Percentiles rank a stretch among this genome's conserved stretches.
These are phyloP conservation scores for Anthrax anthrax DNA, from an alignment of 2,888 invertebrate genomes.

Conservation along the genomic window DNA sequence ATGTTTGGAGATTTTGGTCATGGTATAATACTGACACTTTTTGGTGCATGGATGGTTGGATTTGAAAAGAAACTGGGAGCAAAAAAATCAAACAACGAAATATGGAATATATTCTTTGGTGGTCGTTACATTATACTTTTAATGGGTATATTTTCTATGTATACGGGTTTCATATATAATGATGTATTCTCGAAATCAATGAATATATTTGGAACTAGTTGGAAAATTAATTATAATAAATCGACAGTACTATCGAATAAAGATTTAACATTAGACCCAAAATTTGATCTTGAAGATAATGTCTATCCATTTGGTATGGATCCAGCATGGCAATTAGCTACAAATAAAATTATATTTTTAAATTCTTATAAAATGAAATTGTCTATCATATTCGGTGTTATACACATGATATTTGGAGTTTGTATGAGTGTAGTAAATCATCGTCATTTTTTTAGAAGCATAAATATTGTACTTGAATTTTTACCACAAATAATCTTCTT, in stretches of 20 bases:
- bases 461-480: slow-evolving; percentile 67
- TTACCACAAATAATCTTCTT: slow-evolving; percentile 86
- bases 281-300: slow-evolving; percentile 30
- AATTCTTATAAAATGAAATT: slow-evolving; percentile 96
- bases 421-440: slow-evolving; percentile 65
- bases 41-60: slow-evolving; percentile 67
- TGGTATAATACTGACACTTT: slow-evolving; percentile 66
- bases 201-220: slow-evolving; percentile 84
- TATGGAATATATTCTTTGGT: slow-evolving; percentile 93
- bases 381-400: slow-evolving; percentile 83
- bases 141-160: slow-evolving; percentile 95
- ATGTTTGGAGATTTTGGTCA: slow-evolving; percentile 96
- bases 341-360: slow-evolving; percentile 84
- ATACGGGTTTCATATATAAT: slow-evolving; percentile 97
- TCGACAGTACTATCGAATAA: slow-evolving; percentile 35
- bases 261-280: slow-evolving; percentile 48
- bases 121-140: slow-evolving; percentile 93
- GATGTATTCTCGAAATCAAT: slow-evolving; percentile 92
- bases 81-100: slow-evolving; percentile 63
- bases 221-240: slow-evolving; percentile 48
- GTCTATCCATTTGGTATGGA: slow-evolving; percentile 73
- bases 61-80: slow-evolving; percentile 61
- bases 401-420: slow-evolving; percentile 91
- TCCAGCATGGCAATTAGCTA: slow-evolving; percentile 58
- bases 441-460: slow-evolving; percentile 52